Percentiles rank a stretch among this genome's conserved stretches.
These are phyloP conservation scores for Orchestes rusci DNA, from an alignment of 2,888 invertebrate species.

Conservation along the genomic window DNA sequence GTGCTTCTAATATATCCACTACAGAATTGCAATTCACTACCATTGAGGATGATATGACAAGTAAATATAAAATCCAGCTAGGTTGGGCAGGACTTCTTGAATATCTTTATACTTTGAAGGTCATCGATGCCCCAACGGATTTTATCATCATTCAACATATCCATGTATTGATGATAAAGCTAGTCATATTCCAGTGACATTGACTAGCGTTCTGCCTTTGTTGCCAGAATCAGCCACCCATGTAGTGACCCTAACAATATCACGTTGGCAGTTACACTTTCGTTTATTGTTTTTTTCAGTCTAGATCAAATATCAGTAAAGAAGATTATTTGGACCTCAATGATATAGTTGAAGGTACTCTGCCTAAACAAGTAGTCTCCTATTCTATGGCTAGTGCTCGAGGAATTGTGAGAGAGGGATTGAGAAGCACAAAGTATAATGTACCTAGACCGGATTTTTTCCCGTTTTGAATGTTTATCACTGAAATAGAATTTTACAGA, in stretches of 20 bases:
- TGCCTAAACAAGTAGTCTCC: conserved; percentile 15
- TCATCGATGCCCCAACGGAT: no score
- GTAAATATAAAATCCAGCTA: no score
- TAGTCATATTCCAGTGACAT: conserved; percentile 11
- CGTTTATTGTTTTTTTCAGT: no score
- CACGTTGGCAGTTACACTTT: no score
- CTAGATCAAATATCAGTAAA: conserved; percentile 13
- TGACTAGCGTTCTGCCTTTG: conserved; percentile 26
- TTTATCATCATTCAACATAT: conserved; percentile 1
- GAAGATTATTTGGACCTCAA: conserved; percentile 19
- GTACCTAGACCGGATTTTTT: conserved; percentile 6
- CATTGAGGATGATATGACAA: conserved; percentile 18
- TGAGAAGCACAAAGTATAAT: conserved; percentile 12
- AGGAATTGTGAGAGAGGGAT: conserved; percentile 15
- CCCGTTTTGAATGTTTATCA: no score
- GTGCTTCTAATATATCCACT: neutral
- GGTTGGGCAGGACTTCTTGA: no score
- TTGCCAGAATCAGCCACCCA: conserved; percentile 19
- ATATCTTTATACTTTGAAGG: no score
- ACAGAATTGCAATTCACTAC: conserved; percentile 16
- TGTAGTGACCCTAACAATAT: conserved; percentile 17
- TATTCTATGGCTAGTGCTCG: conserved; percentile 13
- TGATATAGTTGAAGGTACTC: conserved; percentile 16
- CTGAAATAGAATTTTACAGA: conserved; percentile 12
- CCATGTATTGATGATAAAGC: conserved; percentile 20